A percentile compares a stretch with the other conserved stretches of the same genome.
Evolutionary conservation across 2,113 vertebrate genomes (phyloP).

Genomic region (Pseudorhombus dupliciocellatus): DNA sequence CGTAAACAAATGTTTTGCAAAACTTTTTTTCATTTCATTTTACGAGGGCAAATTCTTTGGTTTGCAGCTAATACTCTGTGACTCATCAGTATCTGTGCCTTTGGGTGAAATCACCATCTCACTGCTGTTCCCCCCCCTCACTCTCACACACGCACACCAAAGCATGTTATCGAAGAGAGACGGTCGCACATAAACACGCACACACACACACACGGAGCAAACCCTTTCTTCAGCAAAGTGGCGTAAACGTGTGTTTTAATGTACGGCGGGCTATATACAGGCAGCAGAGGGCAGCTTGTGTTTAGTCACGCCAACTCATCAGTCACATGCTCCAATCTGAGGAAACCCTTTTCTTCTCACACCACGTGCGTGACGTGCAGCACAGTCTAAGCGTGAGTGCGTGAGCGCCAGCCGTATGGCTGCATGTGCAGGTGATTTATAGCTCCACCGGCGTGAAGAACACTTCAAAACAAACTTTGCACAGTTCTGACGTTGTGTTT

Average conservation of each 20-base stretch:
- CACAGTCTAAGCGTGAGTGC: constrained; percentile 1
- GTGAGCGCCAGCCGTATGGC: background rate
- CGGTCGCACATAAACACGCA: background rate
- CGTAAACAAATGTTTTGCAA: background rate
- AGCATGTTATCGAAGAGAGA: background rate
- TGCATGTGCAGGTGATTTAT: constrained; percentile 6
- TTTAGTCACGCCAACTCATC: constrained; percentile 3
- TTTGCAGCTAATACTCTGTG: too few relatives aligned
- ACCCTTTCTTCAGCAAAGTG: too few relatives aligned
- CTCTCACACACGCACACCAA: too few relatives aligned
- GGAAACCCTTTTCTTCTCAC: constrained; percentile 39
- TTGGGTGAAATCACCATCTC: too few relatives aligned
- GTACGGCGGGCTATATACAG: background rate
- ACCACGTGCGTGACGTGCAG: constrained; percentile 8
- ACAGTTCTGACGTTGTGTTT: background rate
- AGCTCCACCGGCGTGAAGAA: constrained; percentile 25
- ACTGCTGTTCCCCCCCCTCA: too few relatives aligned
- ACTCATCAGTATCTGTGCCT: too few relatives aligned
- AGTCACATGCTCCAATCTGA: constrained; percentile 34
- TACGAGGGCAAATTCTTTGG: too few relatives aligned
- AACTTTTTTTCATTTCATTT: too few relatives aligned
- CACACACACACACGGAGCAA: background rate
- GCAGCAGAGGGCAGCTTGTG: background rate
- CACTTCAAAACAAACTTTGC: background rate
- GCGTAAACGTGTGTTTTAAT: background rate